Base-by-base conservation (phyloP, 2,113 vertebrate genomes). In the Scophthalmus maximus region DNA sequence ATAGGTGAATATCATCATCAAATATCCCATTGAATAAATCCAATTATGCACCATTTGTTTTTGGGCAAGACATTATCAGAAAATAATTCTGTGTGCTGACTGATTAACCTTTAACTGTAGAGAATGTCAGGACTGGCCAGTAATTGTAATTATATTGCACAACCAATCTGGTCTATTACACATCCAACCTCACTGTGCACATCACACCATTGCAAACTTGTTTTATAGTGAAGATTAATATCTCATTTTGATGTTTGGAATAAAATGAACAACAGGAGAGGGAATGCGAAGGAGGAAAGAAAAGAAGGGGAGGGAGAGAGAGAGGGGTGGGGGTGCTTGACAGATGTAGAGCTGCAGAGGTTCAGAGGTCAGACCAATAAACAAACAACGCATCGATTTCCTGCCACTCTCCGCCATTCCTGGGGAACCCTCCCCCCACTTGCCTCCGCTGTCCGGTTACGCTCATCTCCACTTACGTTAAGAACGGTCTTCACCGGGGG, bases 331-430 rank as follows among this genome's bases (percentile, higher is more conserved):
- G 20, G 0, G 53, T 42, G 44, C 10, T 26, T 74, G 71, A 66
- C 70, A 68, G 72, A 79, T 79, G 44, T 68, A 63, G 76, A 61
- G 53, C 78, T 46, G 26, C 15, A 26, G 46, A 15, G 65, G 87
- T 61, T 88, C 70, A 63, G 61, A 82, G 84, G 86, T 90, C 87
- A 87, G 68, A 23, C 73, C 83, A 85, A 87, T 91, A 90, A 88
- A 91, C 85, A 89, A 88, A 90, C 87, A 88, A 71, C 22, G 5
- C 78, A 90, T 90, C 52, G 89, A 89, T 91, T 88, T 86, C 69
- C 78, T 88, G 88, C 77, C 64, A 59, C 78, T 55, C 63, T 52
- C 69, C 38, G 1, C 57, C 73, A 1, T 68, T 84, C 76, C 73
- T 42, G 65, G 85, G 84, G 60, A 86, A 85, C 57, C 49, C 67